These are phyloP conservation scores for Geopemphigus sp. DNA, from an alignment of 1,140 invertebrate species.

Conservation along the genomic window DNA sequence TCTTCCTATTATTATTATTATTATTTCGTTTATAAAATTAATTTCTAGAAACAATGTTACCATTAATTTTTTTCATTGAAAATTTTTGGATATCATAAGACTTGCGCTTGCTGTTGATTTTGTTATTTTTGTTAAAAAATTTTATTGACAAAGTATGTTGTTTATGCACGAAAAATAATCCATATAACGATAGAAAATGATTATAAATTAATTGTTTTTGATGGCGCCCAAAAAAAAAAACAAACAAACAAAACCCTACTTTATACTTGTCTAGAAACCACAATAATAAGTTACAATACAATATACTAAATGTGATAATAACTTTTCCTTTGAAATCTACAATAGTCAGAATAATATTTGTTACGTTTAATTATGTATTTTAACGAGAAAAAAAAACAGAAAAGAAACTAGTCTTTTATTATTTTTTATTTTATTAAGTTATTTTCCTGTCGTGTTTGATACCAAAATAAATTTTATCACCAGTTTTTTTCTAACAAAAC, in stretches of 20 bases:
- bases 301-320: constrained; percentile 40
- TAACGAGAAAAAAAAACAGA: constrained; percentile 1
- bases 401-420: constrained; percentile 47
- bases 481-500: constrained; percentile 37
- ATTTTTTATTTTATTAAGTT: constrained; percentile 47
- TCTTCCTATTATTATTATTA: no score
- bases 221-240: constrained; percentile 10
- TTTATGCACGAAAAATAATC: background rate
- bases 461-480: constrained; percentile 43
- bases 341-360: constrained; percentile 48
- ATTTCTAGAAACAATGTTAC: background rate
- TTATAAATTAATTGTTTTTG: background rate
- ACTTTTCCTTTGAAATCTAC: constrained; percentile 38
- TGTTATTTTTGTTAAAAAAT: background rate
- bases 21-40: background rate
- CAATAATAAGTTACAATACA: constrained; percentile 13
- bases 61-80: background rate
- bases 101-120: background rate
- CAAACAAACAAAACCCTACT: background rate
- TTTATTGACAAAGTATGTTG: background rate
- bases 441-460: constrained; percentile 17
- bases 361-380: constrained; percentile 48
- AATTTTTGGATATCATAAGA: constrained; percentile 2
- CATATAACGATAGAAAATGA: no score
- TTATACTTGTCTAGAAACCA: constrained; percentile 46